Base-by-base conservation (phyloP, 2,797 vertebrate genomes). In the Leptatherina wallacei region DNA sequence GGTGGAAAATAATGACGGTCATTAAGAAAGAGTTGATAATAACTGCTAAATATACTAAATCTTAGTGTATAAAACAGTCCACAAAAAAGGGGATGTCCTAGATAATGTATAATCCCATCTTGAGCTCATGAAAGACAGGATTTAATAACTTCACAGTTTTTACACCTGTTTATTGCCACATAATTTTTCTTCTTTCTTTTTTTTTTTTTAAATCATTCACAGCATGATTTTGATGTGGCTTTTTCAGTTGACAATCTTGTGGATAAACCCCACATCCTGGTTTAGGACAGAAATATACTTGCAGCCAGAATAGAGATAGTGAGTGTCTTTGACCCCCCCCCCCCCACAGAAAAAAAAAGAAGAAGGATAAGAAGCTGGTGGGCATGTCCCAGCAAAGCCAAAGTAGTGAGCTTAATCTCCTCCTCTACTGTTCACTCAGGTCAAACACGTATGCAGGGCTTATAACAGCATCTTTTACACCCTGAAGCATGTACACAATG, bases 351-450 rank as follows among this genome's bases (percentile, higher is more conserved):
- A 38, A 13, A 38, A 38, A 18, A 6, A 44, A 16, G 5, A 13
- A 38, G 3, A 13, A 38, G 12, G 12, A 38, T 16, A 18, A 56
- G 16, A 35, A 30, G 29, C 51, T 42, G 35, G 10, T 52, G 55
- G 38, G 56, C 76, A 76, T 67, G 71, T 44, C 44, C 22, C 22
- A 60, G 20, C 71, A 72, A 61, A 33, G 32, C 59, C 24, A 57
- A 65, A 32, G 32, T 32, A 18, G 0, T 54, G 30, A 71, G 20
- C 16, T 57, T 42, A 61, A 52, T 56, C 32, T 56, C 49, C 42
- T 59, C 49, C 3, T 16, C n/a, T 16, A 27, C 47, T 9, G 54
- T 52, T 62, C 35, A 44, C 10, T 30, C 22, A 73, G n/a, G 44
- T 63, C 24, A 38, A 47, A 42, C 24, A 69, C 8, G 52, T 10